Base-by-base conservation (phyloP, 2,113 vertebrate species). In the Prochilodus magdalenae region DNA sequence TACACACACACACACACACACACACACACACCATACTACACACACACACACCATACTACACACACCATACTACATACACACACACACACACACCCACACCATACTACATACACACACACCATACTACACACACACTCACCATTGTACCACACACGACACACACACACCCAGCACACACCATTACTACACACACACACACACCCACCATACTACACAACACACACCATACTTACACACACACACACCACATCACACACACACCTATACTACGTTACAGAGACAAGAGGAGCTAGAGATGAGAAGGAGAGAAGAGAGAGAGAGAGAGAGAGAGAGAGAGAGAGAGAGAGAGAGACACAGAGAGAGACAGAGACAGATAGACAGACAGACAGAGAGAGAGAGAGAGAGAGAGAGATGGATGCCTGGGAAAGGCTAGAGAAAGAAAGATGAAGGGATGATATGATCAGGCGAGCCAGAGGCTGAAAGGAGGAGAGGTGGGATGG, bases 21-120 rank as follows among this genome's bases (percentile, higher is more conserved):
- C 87, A 87, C 88, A 91, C 82, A 87, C 87, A 89, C 47, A 30
- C 40, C n/a, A n/a, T n/a, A n/a, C n/a, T n/a, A 30, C 49, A 55
- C 79, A 14, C 36, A 65, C 26, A 74, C 4, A 16, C n/a, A n/a
- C n/a, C n/a, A n/a, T n/a, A n/a, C n/a, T n/a, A n/a, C n/a, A n/a
- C n/a, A n/a, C n/a, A n/a, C n/a, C n/a, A n/a, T n/a, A n/a, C n/a
- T n/a, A n/a, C n/a, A n/a, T n/a, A n/a, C n/a, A n/a, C n/a, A n/a
- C n/a, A n/a, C n/a, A n/a, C n/a, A 30, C 55, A 53, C 40, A 73
- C 57, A 91, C 89, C 90, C 88, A 87, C 87, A 89, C 47, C 22
- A 7, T 7, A 93, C 92, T 91, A 92, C 88, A 87, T 86, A 87
- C 88, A 91, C 82, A 87, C 87, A 89, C 47, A 30, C 40, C n/a